Evolutionary conservation across 2,113 vertebrate genomes (phyloP).

Genomic region (Agelaius tricolor): DNA sequence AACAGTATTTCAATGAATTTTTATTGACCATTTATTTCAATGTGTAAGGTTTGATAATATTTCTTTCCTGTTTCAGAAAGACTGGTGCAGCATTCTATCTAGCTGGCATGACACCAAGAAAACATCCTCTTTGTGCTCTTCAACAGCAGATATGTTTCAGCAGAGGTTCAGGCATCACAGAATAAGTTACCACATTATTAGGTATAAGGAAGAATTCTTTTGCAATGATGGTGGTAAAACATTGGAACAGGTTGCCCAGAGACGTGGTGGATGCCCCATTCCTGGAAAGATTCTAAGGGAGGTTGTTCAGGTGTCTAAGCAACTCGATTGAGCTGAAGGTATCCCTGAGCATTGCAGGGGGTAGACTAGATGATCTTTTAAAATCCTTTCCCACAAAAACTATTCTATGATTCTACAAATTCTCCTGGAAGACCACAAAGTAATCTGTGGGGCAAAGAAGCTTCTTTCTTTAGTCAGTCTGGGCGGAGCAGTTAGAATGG

Average conservation of each 20-base stretch:
- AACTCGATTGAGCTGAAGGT: background rate
- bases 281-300: background rate
- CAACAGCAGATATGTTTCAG: fast-evolving
- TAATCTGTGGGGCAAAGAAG: background rate
- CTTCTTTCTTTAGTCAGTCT: background rate
- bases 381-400: background rate
- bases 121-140: background rate
- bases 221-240: background rate
- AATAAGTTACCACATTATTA: background rate
- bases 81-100: background rate
- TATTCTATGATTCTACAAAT: background rate
- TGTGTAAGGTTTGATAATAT: background rate
- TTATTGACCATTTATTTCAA: conserved; percentile 2
- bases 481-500: background rate
- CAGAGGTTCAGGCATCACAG: background rate
- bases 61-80: background rate
- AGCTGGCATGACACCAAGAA: background rate
- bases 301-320: background rate
- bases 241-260: background rate
- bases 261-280: fast-evolving
- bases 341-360: background rate
- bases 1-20: background rate
- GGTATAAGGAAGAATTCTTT: background rate
- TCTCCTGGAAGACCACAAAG: background rate
- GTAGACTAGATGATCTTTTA: background rate